Base-by-base conservation (phyloP, 2,797 vertebrate genomes). In the Mormyrus proboscirostris region DNA sequence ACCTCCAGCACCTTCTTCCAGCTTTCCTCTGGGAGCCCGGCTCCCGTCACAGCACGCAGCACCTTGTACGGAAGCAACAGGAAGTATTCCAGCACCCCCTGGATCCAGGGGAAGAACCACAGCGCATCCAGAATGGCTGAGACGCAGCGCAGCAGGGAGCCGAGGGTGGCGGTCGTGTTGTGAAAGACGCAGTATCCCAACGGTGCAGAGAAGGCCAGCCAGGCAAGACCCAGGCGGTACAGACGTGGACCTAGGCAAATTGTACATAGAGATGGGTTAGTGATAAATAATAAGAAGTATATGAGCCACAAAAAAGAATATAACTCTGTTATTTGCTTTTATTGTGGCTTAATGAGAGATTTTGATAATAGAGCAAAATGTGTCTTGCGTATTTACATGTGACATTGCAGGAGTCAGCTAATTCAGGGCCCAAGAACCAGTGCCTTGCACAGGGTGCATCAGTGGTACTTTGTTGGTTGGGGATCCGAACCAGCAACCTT, bases 141-240 rank as follows among this genome's bases (percentile, higher is more conserved):
- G 44, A 98, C 89, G 89, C 94, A 96, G 92, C 97, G 96, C 3
- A 97, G 96, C 88, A 97, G 90, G 89, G 96, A 97, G 91, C 94
- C 96, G 83, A 97, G 85, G 0, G 96, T 97, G 90, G 95, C 95
- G 0, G 96, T 95, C 8, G 96, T 98, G 90, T 97, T 97, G 79
- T 94, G 94, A 93, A 98, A 95, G 87, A 95, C 90, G 7, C 95
- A 95, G 90, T 96, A 97, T 12, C 94, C 96, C 65, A 98, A 90
- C 0, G 97, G 98, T 87, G 95, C 94, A 0, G 95, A 95, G 93
- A 99, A 98, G 25, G 97, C 96, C 82, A 97, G 90, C 93, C 96
- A 97, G n/a, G 96, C 97, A 33, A 98, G 92, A 29, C 95, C 93
- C 9, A 99, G 94, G 53, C 89, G 95, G 93, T 95, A 98, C n/a